Percentiles rank a stretch among this genome's conserved stretches.
phyloP scores from a whole-genome alignment of 2,888 invertebrate genomes.

The Scaptomyza tumidula region DNA sequence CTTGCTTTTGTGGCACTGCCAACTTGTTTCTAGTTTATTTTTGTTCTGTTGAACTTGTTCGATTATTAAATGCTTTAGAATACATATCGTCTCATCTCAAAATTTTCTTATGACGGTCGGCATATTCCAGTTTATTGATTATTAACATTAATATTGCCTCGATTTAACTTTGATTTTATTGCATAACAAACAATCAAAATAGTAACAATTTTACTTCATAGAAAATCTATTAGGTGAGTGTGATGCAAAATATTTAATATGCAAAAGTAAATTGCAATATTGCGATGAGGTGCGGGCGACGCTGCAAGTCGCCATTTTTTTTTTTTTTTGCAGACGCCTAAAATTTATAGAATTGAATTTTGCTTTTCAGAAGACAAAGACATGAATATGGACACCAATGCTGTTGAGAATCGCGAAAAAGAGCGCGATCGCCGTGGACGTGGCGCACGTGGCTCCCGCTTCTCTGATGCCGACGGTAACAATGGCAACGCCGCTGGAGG shows the following conservation, averaged over 20 bases:
- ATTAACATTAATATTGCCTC: constrained; percentile 27
- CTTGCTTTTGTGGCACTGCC: neutral
- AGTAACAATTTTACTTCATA: neutral
- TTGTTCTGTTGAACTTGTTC: neutral
- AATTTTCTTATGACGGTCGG: constrained; percentile 34
- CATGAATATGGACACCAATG: constrained; percentile 70
- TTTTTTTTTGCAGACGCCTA: constrained; percentile 50
- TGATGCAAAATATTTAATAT: neutral
- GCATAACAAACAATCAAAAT: constrained; percentile 3
- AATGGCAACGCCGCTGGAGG: constrained; percentile 62
- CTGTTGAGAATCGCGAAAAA: constrained; percentile 78
- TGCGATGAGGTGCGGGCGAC: constrained; percentile 21
- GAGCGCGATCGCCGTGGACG: constrained; percentile 88
- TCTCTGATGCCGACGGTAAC: constrained; percentile 84
- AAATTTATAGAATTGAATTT: constrained; percentile 14
- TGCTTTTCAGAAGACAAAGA: constrained; percentile 36
- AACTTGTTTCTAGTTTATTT: neutral
- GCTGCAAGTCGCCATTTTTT: constrained; percentile 54
- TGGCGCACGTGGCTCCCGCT: constrained; percentile 87
- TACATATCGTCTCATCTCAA: constrained; percentile 18
- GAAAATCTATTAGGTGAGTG: constrained; percentile 34
- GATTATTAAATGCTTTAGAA: neutral
- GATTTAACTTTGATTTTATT: constrained; percentile 16
- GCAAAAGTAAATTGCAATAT: neutral
- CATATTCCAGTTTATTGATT: constrained; percentile 47